Conservation (phyloP, 2,113 vertebrate species). For the Bettongia penicillata region DNA sequence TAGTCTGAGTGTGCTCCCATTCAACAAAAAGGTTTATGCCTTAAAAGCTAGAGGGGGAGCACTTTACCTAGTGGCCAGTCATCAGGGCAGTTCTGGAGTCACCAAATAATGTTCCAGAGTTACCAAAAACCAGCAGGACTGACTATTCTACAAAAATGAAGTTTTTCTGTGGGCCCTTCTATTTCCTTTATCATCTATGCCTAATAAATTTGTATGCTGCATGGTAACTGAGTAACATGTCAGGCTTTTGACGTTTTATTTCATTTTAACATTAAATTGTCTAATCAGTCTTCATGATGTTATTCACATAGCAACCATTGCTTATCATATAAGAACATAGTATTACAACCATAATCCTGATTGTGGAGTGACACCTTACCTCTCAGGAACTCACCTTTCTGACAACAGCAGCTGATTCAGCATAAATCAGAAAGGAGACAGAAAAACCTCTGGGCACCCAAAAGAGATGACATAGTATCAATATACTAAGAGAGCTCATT, state of each 20-base stretch:
- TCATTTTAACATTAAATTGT: not conserved
- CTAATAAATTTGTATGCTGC: accelerated
- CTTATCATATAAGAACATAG: not conserved
- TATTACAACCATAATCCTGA: not conserved
- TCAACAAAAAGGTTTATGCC: not conserved
- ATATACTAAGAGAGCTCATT: not conserved
- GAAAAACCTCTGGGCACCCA: not conserved
- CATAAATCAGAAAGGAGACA: not conserved
- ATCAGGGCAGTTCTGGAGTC: not conserved
- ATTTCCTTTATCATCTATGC: not conserved
- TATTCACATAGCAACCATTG: not conserved
- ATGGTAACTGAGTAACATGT: accelerated
- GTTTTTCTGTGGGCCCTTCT: not conserved
- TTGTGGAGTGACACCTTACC: not conserved
- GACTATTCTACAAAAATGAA: not conserved
- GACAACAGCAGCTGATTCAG: not conserved
- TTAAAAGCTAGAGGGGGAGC: not conserved
- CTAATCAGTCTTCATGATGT: not conserved
- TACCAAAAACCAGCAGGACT: not conserved
- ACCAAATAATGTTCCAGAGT: not conserved
- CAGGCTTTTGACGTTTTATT: not conserved
- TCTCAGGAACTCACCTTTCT: not conserved
- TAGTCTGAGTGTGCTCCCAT: not conserved
- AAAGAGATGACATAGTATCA: not conserved
- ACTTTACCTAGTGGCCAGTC: not conserved